Conservation (phyloP, 2,888 invertebrate species). For the Meiosimyza platycephala region DNA sequence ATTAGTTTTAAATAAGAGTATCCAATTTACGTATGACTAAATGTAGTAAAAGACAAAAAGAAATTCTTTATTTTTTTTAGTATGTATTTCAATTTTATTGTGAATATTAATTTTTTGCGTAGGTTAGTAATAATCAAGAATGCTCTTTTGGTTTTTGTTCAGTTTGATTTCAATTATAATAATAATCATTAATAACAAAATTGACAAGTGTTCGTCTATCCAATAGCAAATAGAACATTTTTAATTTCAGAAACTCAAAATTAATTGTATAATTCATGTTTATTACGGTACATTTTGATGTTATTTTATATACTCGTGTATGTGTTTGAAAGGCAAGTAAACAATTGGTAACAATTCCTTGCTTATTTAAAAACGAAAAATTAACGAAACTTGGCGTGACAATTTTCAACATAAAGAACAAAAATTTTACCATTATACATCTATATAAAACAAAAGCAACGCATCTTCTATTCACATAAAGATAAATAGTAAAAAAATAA, state of each 20-base stretch:
- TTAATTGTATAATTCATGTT: no score
- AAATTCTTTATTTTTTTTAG: conserved; percentile 7
- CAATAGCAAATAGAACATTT: conserved; percentile 5
- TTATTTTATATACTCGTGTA: no score
- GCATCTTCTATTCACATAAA: no score
- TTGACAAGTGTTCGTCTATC: conserved; percentile 46
- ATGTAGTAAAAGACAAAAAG: conserved; percentile 12
- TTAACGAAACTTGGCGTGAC: not conserved
- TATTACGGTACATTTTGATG: no score
- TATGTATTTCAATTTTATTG: conserved; percentile 22
- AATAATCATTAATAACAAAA: conserved; percentile 49
- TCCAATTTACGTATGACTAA: no score
- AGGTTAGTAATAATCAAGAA: conserved; percentile 22
- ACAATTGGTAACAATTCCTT: conserved; percentile 32
- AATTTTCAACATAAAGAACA: not conserved
- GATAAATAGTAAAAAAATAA: no score
- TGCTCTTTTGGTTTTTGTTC: conserved; percentile 13
- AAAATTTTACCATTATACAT: not conserved
- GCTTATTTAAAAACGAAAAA: conserved; percentile 2
- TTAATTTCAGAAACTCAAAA: no score
- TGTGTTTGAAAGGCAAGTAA: conserved; percentile 8
- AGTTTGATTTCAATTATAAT: conserved; percentile 21
- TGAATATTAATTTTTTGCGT: conserved; percentile 25
- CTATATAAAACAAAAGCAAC: no score
- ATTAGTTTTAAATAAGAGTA: no score